Percentiles rank a stretch among this genome's conserved stretches.
Evolutionary conservation across 2,888 invertebrate species (phyloP).

Genomic region (Aethes cnicana): DNA sequence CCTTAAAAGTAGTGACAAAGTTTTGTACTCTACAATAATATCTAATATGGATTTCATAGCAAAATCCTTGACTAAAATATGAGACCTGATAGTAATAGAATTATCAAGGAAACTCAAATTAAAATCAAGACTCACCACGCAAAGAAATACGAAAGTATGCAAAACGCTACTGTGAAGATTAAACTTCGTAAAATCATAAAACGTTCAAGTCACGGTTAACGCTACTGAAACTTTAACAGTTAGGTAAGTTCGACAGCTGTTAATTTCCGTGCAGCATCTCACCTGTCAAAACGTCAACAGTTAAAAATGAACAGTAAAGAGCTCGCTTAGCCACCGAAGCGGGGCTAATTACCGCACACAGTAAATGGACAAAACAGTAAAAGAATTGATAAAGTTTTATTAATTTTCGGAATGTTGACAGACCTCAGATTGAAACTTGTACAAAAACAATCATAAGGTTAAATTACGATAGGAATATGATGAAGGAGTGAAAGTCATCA

Average conservation of each 20-base stretch:
- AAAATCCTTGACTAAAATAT: no score
- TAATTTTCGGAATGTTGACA: not conserved
- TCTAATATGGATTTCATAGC: no score
- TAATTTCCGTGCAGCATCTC: constrained; percentile 48
- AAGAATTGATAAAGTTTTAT: not conserved
- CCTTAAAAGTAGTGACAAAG: no score
- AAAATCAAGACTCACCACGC: no score
- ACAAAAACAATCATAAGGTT: no score
- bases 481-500: no score
- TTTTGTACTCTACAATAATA: no score
- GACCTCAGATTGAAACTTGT: no score
- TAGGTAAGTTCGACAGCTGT: constrained; percentile 36
- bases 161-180: not conserved
- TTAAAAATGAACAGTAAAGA: constrained; percentile 61
- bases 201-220: constrained; percentile 14
- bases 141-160: no score
- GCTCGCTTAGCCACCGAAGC: constrained; percentile 49
- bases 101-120: not conserved
- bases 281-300: constrained; percentile 58
- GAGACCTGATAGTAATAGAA: no score
- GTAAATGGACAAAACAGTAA: constrained; percentile 6
- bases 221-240: constrained; percentile 25
- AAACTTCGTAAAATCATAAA: constrained; percentile 12
- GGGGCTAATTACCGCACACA: constrained; percentile 53
- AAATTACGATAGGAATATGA: no score